phyloP scores from a whole-genome alignment of 2,113 vertebrate species.

The Mastomys natalensis region DNA sequence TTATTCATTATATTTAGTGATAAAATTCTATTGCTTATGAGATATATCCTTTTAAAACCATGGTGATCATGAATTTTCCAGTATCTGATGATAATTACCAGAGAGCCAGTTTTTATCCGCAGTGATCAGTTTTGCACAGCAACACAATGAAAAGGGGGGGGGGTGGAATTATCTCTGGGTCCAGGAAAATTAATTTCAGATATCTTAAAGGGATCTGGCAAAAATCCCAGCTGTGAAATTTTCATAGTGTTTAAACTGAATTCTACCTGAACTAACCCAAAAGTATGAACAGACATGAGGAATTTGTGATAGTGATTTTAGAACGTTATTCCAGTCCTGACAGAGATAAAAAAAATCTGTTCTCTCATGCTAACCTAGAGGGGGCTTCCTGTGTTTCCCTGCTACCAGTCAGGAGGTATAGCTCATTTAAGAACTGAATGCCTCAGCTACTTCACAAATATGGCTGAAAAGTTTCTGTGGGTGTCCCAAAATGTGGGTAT shows the following conservation, averaged over 20 bases:
- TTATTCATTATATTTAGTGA: slow-evolving; percentile 21
- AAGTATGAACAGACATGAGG: neutral
- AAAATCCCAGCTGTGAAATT: slow-evolving; percentile 26
- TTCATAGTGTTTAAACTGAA: neutral
- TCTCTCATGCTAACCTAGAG: neutral
- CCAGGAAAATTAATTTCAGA: neutral
- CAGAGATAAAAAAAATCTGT: neutral
- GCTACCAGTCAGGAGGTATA: neutral
- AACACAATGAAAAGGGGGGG: neutral
- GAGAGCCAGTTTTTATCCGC: neutral
- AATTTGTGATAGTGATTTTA: neutral
- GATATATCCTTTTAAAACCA: neutral
- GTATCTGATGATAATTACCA: neutral
- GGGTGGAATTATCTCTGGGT: neutral
- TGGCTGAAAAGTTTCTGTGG: neutral
- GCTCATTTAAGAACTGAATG: neutral
- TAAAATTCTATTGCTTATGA: neutral
- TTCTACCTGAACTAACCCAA: neutral
- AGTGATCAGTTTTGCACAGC: neutral
- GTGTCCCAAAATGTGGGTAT: neutral
- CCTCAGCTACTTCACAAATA: neutral
- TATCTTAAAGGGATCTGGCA: neutral
- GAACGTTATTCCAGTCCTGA: neutral
- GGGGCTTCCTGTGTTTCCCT: neutral
- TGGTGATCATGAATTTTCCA: neutral